These are phyloP conservation scores for Squalus acanthias DNA, from an alignment of 2,797 vertebrate species.

Conservation along the genomic window DNA sequence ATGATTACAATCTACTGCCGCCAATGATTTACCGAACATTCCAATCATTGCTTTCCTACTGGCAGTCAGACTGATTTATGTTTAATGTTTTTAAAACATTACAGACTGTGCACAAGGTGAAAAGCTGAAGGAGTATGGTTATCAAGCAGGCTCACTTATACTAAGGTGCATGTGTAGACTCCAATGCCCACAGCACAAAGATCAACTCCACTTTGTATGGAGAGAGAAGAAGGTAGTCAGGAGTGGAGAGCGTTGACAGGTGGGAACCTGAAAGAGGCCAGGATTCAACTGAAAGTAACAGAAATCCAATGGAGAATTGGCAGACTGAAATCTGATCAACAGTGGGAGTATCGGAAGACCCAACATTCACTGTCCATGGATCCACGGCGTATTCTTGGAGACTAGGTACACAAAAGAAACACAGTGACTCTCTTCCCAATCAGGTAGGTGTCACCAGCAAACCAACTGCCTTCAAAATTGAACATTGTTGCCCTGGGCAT, in stretches of 20 bases:
- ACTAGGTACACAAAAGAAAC: not conserved
- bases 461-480: not conserved
- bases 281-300: not conserved
- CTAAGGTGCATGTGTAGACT: not conserved
- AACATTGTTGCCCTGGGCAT: not conserved
- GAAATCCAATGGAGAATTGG: not conserved
- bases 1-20: not conserved
- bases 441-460: not conserved
- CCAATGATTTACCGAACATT: not conserved
- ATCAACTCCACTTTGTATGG: not conserved
- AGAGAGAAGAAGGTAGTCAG: not conserved
- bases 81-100: not conserved
- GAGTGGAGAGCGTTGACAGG: not conserved
- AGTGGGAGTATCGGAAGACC: not conserved
- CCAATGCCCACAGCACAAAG: not conserved
- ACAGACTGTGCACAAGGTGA: not conserved
- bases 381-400: not conserved
- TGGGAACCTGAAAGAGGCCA: not conserved
- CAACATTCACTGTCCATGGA: not conserved
- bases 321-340: not conserved
- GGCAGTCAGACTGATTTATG: not conserved
- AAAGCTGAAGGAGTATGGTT: not conserved
- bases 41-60: not conserved
- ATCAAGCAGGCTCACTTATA: not conserved
- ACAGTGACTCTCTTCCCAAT: not conserved